A percentile compares a stretch with the other conserved stretches of the same genome.
These are phyloP conservation scores for Diploscapter pachys DNA, from an alignment of 1,140 invertebrate species.

Conservation along the genomic window DNA sequence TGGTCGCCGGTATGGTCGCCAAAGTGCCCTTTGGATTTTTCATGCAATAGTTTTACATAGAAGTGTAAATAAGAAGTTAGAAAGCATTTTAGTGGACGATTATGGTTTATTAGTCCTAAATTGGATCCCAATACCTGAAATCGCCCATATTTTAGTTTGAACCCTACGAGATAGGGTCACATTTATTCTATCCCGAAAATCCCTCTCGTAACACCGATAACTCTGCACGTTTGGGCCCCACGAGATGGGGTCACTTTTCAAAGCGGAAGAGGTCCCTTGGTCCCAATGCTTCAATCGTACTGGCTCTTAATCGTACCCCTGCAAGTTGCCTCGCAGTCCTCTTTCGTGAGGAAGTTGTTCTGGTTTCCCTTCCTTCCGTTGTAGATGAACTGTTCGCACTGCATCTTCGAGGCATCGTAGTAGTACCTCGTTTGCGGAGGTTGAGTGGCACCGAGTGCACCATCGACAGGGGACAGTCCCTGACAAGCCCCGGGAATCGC, in stretches of 20 bases:
- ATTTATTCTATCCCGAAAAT: background rate
- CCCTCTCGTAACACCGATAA: no score
- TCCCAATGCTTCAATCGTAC: no score
- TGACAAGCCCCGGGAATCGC: slow-evolving; percentile 45
- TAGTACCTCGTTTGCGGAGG: slow-evolving; percentile 40
- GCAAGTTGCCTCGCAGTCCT: slow-evolving; percentile 51
- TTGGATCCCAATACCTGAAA: background rate
- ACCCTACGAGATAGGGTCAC: background rate
- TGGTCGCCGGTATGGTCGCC: no score
- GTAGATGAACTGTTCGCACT: slow-evolving; percentile 46
- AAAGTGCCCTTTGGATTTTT: no score
- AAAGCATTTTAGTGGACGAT: no score
- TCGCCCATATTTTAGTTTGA: background rate
- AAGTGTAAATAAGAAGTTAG: no score
- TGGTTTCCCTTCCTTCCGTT: slow-evolving; percentile 50
- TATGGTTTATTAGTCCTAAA: no score
- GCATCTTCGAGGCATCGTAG: slow-evolving; percentile 37
- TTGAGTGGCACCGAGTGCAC: slow-evolving; percentile 27
- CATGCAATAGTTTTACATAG: no score
- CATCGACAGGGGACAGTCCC: slow-evolving; percentile 33
- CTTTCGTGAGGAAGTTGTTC: slow-evolving; percentile 50
- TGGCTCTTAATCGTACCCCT: slow-evolving; percentile 38
- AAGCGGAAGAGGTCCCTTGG: no score
- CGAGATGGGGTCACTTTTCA: no score
- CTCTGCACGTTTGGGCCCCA: no score